Base-by-base conservation (phyloP, 2,888 invertebrate species). In the Bombylius major region DNA sequence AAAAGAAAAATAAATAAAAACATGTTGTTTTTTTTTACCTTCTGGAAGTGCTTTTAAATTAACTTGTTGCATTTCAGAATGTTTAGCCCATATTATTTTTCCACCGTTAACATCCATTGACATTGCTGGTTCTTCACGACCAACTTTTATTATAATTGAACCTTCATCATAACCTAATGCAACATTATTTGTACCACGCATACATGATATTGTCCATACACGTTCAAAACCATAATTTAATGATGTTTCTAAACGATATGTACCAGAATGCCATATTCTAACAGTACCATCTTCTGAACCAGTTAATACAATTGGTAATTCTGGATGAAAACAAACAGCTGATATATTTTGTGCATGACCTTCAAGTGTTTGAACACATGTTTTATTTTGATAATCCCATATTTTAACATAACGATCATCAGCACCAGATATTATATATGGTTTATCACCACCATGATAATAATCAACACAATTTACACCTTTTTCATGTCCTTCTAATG, bases 341-440 rank as follows among this genome's bases (percentile, higher is more conserved):
- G 90, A 87, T 54, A 99, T 92, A 70, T 99, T 99, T 70, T 96
- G 94, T 0, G 93, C 89, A 75, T 99, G 99, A 0, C 98, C 89
- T 75, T 98, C 97, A 59, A 99, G 77, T 0, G 98, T 98, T 72
- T 99, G 98, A 0, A 99, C 98, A 73, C 98, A 99, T 0, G 96
- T 97, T 77, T 99, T 99, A 75, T 98, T 99, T 75, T 99, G 92
- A 72, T 99, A 99, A 70, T 99, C 99, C 99, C 99, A 99, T 66
- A 99, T 99, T 77, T 98, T 99, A 7, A 98, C 96, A 49, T 91
- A 80, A 54, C 94, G 84, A 74, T 99, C 99, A 72, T 99, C 99
- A 36, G 98, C 98, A 4, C 99, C 99, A 53, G 98, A 98, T 68
- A 97, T 98, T 54, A 99, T 79, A 71, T 99, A 99, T 0, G 99